Evolutionary conservation across 2,888 invertebrate species (phyloP).

Genomic region (Euplagia quadripunctaria): DNA sequence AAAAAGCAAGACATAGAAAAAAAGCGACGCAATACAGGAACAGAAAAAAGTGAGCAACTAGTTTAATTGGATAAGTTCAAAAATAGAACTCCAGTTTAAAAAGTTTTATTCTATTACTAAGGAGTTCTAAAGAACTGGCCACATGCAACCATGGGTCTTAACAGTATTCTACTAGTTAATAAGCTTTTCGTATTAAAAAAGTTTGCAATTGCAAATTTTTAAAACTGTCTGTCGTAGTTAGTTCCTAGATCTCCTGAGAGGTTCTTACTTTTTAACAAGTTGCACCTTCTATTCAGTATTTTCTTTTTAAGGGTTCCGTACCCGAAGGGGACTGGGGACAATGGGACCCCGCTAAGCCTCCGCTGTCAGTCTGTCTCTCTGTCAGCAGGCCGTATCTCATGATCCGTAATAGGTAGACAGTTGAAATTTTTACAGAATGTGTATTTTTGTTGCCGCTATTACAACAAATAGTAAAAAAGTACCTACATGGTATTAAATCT

Average conservation of each 20-base stretch:
- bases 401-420: too few species aligned
- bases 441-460: too few species aligned
- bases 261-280: background rate
- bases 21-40: background rate
- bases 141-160: background rate
- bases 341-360: too few species aligned
- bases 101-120: slow-evolving; percentile 4
- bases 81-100: background rate
- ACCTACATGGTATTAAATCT: too few species aligned
- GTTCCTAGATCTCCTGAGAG: background rate
- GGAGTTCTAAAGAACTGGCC: background rate
- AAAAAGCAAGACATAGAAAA: background rate
- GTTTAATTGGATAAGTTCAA: slow-evolving; percentile 1
- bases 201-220: background rate
- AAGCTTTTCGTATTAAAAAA: background rate
- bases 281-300: background rate
- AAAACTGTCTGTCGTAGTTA: background rate
- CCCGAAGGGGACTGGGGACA: too few species aligned
- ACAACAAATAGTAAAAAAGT: too few species aligned
- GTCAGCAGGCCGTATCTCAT: too few species aligned
- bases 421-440: too few species aligned
- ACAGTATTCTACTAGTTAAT: background rate
- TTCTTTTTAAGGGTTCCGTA: too few species aligned
- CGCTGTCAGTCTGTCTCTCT: too few species aligned
- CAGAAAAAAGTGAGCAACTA: background rate